Evolutionary conservation across 1,140 invertebrate genomes (phyloP).

Genomic region (Atopsyche davidsoni): DNA sequence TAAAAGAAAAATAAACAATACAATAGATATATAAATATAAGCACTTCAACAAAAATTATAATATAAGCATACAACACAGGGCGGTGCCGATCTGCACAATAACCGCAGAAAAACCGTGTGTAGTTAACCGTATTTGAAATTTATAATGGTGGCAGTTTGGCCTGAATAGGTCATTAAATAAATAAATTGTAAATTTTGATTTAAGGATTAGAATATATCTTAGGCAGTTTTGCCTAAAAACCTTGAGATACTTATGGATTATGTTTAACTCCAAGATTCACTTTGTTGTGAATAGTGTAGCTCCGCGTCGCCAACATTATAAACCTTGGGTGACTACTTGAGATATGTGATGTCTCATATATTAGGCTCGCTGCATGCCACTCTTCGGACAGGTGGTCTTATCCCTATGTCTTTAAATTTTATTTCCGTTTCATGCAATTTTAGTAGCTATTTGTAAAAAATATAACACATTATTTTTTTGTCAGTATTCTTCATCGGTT

Average conservation of each 20-base stretch:
- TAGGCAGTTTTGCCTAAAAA: conserved; percentile 3
- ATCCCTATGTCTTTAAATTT: conserved; percentile 9
- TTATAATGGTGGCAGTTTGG: too few species aligned
- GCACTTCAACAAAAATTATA: too few species aligned
- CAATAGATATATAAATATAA: too few species aligned
- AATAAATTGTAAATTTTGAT: too few species aligned
- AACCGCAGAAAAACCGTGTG: too few species aligned
- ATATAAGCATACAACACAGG: too few species aligned
- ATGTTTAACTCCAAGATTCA: too few species aligned
- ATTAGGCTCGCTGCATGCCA: conserved; percentile 14
- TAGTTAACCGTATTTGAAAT: too few species aligned
- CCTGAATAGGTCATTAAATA: too few species aligned
- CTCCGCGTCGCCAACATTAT: background rate
- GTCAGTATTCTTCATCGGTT: conserved; percentile 27
- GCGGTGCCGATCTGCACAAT: too few species aligned
- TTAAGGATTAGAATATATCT: too few species aligned
- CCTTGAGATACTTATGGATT: conserved; percentile 5
- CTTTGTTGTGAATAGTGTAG: background rate
- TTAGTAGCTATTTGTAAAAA: conserved; percentile 20
- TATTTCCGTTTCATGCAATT: conserved; percentile 8
- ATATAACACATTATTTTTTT: conserved; percentile 12
- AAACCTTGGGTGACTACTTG: conserved; percentile 11
- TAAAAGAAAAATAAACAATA: too few species aligned
- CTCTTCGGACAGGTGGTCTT: conserved; percentile 11
- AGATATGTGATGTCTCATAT: conserved; percentile 23